Conservation (phyloP, 53 echinoderm and acorn worm species). For the Holothuria scabra region DNA sequence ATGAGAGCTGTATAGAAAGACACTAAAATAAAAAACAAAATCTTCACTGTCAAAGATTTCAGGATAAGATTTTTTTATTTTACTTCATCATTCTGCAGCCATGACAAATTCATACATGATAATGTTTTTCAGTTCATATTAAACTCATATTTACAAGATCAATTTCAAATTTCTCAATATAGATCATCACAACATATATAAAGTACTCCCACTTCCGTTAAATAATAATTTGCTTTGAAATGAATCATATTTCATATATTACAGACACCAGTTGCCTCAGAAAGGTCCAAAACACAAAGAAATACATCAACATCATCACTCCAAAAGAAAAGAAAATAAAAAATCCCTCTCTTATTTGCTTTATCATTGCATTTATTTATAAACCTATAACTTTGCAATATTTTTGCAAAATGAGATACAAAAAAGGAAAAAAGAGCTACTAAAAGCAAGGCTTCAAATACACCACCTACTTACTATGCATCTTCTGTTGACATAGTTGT, state of each 20-base stretch:
- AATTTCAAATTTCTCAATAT: constrained; percentile 30
- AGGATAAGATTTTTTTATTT: neutral
- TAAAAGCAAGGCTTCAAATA: no score
- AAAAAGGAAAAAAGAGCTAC: no score
- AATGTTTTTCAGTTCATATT: constrained; percentile 5
- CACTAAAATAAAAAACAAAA: neutral
- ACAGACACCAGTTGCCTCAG: neutral
- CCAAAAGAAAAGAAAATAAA: no score
- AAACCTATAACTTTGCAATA: no score
- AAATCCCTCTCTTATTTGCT: no score
- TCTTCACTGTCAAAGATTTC: neutral
- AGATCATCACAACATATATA: constrained; percentile 42
- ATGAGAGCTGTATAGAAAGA: neutral
- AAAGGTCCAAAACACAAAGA: no score
- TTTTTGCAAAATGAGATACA: no score
- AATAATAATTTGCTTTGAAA: constrained; percentile 15
- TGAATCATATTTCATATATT: constrained; percentile 8
- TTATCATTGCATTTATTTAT: no score
- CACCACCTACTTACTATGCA: no score
- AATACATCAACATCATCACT: no score
- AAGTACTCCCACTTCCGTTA: constrained; percentile 32
- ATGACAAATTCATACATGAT: constrained; percentile 43
- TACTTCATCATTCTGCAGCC: constrained; percentile 21
- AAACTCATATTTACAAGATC: constrained; percentile 39
- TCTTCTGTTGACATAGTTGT: no score